phyloP scores from a whole-genome alignment of 2,113 vertebrate species.

The Nicator chloris region DNA sequence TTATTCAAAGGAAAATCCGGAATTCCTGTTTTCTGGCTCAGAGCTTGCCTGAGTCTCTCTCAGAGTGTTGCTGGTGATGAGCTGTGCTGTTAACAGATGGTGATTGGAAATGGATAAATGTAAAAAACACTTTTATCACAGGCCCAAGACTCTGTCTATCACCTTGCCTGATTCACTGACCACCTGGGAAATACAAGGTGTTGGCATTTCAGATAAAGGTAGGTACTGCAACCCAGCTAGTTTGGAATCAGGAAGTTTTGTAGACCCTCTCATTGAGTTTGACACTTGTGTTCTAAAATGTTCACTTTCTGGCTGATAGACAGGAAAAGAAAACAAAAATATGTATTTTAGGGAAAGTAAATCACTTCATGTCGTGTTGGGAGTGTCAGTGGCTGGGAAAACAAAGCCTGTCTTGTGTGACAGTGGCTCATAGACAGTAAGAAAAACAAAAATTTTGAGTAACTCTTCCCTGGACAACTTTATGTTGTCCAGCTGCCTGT shows the following conservation, averaged over 20 bases:
- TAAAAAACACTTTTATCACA: constrained; percentile 20
- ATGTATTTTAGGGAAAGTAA: background rate
- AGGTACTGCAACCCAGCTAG: background rate
- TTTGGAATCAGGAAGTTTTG: background rate
- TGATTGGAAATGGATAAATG: background rate
- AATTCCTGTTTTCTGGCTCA: background rate
- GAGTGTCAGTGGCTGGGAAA: background rate
- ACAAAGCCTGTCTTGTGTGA: background rate
- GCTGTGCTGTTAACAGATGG: background rate
- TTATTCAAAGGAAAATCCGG: background rate
- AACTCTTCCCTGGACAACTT: background rate
- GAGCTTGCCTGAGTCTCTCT: background rate
- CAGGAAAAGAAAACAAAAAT: background rate
- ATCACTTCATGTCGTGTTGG: background rate
- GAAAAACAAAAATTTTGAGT: background rate
- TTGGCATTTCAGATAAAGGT: constrained; percentile 87
- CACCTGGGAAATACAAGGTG: constrained; percentile 88
- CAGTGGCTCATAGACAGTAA: background rate
- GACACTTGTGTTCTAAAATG: background rate
- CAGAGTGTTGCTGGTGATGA: background rate
- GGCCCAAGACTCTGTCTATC: constrained; percentile 43
- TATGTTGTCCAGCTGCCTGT: background rate
- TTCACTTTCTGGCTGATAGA: background rate
- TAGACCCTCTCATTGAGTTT: background rate
- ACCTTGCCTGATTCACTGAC: constrained; percentile 89